Evolutionary conservation across 2,113 vertebrate species (phyloP).

Genomic region (Pangasianodon gigas): DNA sequence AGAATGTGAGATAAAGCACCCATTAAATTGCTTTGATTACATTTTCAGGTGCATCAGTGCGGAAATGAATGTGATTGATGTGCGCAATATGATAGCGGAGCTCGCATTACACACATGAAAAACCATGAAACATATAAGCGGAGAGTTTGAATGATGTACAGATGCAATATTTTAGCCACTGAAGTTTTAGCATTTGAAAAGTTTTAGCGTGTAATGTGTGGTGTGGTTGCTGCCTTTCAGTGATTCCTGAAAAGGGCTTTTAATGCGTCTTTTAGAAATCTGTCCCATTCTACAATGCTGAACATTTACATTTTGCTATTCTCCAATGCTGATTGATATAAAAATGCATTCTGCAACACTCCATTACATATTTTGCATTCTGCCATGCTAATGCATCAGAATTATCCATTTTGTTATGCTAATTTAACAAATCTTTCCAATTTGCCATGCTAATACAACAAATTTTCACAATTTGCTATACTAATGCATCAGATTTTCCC

Average conservation of each 20-base stretch:
- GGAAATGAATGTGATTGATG: constrained; percentile 72
- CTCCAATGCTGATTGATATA: neutral
- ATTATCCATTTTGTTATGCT: neutral
- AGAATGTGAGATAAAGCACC: constrained; percentile 49
- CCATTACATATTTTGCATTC: neutral
- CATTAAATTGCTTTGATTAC: constrained; percentile 72
- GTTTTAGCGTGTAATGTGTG: neutral
- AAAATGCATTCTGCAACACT: neutral
- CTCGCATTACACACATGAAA: neutral
- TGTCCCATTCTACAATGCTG: neutral
- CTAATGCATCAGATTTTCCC: neutral
- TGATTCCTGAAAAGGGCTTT: neutral
- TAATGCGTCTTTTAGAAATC: neutral
- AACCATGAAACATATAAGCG: neutral
- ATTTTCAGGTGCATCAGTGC: constrained; percentile 71
- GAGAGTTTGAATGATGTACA: neutral
- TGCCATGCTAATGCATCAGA: neutral
- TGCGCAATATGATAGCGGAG: constrained; percentile 51
- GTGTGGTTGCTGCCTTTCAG: neutral
- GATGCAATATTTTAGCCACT: neutral
- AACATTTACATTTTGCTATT: neutral
- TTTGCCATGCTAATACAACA: too few relatives aligned
- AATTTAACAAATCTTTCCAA: neutral
- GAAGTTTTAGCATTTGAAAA: neutral
- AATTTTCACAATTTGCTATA: neutral